Evolutionary conservation across 2,113 vertebrate genomes (phyloP).

Genomic region (Neotoma lepida): DNA sequence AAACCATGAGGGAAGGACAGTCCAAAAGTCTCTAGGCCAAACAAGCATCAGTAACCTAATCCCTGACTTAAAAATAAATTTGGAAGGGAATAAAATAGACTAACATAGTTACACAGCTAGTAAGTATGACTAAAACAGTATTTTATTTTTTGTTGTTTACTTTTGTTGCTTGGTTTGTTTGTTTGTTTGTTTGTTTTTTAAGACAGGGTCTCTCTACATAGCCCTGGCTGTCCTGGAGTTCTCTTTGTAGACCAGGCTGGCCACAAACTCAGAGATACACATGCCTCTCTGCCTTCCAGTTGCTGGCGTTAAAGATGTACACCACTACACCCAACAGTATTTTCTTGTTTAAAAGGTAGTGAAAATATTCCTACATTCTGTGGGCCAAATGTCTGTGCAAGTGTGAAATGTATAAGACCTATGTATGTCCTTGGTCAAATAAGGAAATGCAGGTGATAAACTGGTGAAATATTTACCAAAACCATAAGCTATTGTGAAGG

Average conservation of each 20-base stretch:
- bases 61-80: constrained; percentile 21
- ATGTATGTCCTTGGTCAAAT: neutral
- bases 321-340: neutral
- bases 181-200: neutral
- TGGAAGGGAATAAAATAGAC: neutral
- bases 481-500: neutral
- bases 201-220: neutral
- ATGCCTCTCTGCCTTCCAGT: neutral
- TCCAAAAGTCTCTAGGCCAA: neutral
- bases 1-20: neutral
- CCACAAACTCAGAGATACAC: neutral
- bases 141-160: neutral
- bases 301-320: neutral
- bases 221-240: neutral
- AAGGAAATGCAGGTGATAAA: neutral
- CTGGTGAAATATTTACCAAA: neutral
- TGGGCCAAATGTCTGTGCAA: neutral
- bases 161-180: neutral
- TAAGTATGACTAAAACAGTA: neutral
- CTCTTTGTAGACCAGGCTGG: neutral
- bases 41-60: neutral
- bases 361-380: neutral
- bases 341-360: neutral
- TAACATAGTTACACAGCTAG: neutral
- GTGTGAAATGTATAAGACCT: neutral